Base-by-base conservation (phyloP, 2,888 invertebrate species). In the Ophioninae sp. region DNA sequence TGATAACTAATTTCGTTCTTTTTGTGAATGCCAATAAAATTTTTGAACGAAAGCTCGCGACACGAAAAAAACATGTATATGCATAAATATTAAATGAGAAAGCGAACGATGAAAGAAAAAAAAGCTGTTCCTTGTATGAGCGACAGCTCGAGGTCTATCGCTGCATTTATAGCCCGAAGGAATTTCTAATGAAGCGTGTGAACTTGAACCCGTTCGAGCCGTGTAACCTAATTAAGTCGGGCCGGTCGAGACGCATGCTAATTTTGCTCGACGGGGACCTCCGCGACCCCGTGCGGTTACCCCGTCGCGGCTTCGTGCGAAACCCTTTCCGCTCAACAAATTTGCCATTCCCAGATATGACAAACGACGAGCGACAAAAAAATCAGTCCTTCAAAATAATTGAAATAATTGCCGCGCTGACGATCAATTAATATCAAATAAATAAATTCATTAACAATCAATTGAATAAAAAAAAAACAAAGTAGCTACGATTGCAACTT, bases 151-250 rank as follows among this genome's bases (percentile, higher is more conserved):
- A 76, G 77, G 86, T 17, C 61, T 39, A 21, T 39, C 30, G 56
- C 39, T 23, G 50, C 23, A 70, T 65, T 30, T 23, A 86, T 87
- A 84, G 85, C 88, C 88, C 87, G 87, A 84, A 83, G 89, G 91
- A 91, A 91, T 90, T 89, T 88, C 88, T 90, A 91, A 91, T 90
- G 90, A 91, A 88, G 89, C 90, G 92, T 92, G 92, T 90, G 92
- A 92, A 92, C 91, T 90, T 86, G 88, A 88, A 89, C 89, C 90
- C 89, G 90, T 90, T 89, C 87, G 86, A 44, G 79, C 62, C 87
- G 87, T 78, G 88, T 91, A 90, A 91, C 91, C 89, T 91, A 92
- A 92, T 92, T 92, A 92, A 91, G 88, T 91, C 87, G 86, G 85
- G 85, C 87, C 88, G 87, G 68, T 67, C 56, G 72, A 73, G 73